A percentile compares a stretch with the other conserved stretches of the same genome.
phyloP scores from a whole-genome alignment of 37 sponge, comb jelly and placozoan genomes.

The Geodia barretti region DNA sequence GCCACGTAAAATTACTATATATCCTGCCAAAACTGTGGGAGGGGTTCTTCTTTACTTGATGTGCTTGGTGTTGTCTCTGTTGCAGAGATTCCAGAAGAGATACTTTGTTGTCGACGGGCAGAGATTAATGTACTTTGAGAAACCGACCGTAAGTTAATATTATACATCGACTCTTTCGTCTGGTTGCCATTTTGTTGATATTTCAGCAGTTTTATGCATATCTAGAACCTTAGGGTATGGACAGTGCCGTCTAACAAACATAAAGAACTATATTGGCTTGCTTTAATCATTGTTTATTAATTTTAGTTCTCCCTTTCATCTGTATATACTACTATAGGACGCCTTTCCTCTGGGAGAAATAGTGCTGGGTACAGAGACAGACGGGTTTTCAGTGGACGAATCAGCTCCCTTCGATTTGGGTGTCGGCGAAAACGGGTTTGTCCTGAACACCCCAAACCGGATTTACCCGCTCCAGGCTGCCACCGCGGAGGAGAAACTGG shows the following conservation, averaged over 20 bases:
- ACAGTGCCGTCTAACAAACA: too few relatives aligned
- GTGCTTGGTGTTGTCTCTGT: neutral
- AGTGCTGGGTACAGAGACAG: slow-evolving; percentile 52
- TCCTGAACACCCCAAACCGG: slow-evolving; percentile 66
- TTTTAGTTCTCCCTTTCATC: neutral
- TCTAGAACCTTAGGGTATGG: too few relatives aligned
- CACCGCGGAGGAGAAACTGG: slow-evolving; percentile 63
- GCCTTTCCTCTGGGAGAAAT: slow-evolving; percentile 86
- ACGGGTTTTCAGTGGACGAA: slow-evolving; percentile 74
- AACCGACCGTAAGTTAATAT: slow-evolving; percentile 60
- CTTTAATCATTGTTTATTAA: neutral
- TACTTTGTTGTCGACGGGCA: slow-evolving; percentile 71
- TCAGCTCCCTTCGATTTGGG: slow-evolving; percentile 53
- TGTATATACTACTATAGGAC: slow-evolving; percentile 29
- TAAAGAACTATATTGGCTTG: neutral
- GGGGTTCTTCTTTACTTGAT: neutral
- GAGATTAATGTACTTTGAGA: slow-evolving; percentile 72
- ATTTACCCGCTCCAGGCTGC: slow-evolving; percentile 67
- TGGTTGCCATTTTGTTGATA: too few relatives aligned
- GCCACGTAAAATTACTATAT: too few relatives aligned
- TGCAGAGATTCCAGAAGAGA: slow-evolving; percentile 73
- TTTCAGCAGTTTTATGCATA: too few relatives aligned
- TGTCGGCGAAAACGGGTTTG: slow-evolving; percentile 67
- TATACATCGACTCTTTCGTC: neutral
- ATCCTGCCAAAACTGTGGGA: slow-evolving; percentile 6